Conservation (phyloP, 1,140 invertebrate species). For the Pinna nobilis region DNA sequence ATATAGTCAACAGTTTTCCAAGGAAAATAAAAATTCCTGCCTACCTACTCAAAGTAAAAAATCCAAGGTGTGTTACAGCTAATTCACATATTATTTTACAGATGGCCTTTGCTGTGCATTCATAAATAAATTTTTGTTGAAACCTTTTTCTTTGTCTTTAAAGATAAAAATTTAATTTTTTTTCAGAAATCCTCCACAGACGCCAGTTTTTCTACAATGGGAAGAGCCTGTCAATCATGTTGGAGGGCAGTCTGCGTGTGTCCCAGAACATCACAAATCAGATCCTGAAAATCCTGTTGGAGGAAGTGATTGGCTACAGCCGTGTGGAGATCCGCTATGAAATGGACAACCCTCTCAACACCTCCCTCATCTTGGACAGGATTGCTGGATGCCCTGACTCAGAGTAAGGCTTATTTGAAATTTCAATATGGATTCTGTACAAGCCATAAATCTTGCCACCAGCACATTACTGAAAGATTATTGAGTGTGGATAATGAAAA, state of each 20-base stretch:
- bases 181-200: conserved; percentile 22
- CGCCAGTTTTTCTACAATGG: conserved; percentile 63
- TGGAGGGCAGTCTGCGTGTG: conserved; percentile 73
- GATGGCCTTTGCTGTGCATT: no score
- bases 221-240: conserved; percentile 61
- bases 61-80: no score
- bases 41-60: no score
- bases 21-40: no score
- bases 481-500: no score
- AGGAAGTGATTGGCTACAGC: conserved; percentile 81
- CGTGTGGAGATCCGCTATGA: conserved; percentile 75
- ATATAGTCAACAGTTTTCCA: no score
- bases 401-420: not conserved
- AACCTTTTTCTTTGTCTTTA: no score
- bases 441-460: no score
- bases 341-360: conserved; percentile 75
- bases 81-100: no score
- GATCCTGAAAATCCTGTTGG: conserved; percentile 81
- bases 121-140: no score
- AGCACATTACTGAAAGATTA: no score
- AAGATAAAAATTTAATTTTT: not conserved
- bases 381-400: conserved; percentile 54
- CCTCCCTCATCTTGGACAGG: conserved; percentile 67
- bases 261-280: conserved; percentile 80
- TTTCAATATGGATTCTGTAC: no score